phyloP scores from a whole-genome alignment of 1,140 invertebrate genomes.

The Homalodisca vitripennis region DNA sequence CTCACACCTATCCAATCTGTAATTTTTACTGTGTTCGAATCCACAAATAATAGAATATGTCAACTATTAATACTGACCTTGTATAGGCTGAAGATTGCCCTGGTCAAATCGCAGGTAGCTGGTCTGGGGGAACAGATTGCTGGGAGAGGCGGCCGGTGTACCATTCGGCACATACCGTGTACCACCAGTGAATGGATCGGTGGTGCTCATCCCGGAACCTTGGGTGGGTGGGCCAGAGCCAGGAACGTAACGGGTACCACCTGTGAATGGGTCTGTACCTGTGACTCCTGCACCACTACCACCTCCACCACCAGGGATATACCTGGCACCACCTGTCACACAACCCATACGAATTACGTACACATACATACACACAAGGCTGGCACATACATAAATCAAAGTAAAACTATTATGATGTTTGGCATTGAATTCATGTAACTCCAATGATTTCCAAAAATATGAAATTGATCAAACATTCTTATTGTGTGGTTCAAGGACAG shows the following conservation, averaged over 20 bases:
- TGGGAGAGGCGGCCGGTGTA: not conserved
- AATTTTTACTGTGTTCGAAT: no score
- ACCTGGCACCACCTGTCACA: conserved; percentile 69
- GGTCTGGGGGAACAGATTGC: conserved; percentile 37
- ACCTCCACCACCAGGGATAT: conserved; percentile 56
- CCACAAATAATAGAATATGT: no score
- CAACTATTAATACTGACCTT: conserved; percentile 53
- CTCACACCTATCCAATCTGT: not conserved
- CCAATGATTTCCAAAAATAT: no score
- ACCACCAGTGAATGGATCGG: conserved; percentile 65
- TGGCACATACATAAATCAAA: no score
- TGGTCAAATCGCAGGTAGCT: conserved; percentile 57
- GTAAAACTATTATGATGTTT: no score
- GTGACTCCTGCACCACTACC: conserved; percentile 14
- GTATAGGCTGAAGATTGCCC: conserved; percentile 59
- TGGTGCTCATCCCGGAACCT: no score
- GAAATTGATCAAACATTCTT: no score
- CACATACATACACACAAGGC: no score
- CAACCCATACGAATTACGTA: no score
- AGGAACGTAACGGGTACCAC: conserved; percentile 40
- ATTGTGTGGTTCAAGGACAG: no score
- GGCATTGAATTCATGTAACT: no score
- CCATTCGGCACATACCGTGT: conserved; percentile 36
- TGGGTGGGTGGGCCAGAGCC: conserved; percentile 43
- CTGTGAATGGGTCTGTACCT: conserved; percentile 64